Conservation (phyloP, 2,888 invertebrate genomes). For the Mamestra brassicae region DNA sequence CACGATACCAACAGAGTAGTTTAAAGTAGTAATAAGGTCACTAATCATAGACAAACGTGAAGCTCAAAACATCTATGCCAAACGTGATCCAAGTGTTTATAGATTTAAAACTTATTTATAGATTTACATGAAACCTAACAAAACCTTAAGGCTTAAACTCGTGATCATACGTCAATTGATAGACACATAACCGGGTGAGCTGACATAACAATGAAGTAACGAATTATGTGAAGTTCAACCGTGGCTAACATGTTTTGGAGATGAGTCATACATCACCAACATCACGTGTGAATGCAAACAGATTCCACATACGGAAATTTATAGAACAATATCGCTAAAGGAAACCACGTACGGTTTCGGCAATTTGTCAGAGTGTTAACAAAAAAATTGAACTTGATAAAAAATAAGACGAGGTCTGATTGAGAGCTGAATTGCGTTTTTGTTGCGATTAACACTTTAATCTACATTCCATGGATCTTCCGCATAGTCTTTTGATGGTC, state of each 20-base stretch:
- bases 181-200: constrained; percentile 28
- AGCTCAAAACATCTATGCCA: constrained; percentile 10
- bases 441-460: constrained; percentile 12
- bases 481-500: constrained; percentile 6
- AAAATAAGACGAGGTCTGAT: constrained; percentile 42
- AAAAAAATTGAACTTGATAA: constrained; percentile 43
- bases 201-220: constrained; percentile 59
- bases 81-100: constrained; percentile 22
- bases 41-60: background rate
- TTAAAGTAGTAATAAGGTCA: background rate
- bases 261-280: constrained; percentile 48
- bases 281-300: constrained; percentile 25
- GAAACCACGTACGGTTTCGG: constrained; percentile 18
- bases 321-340: constrained; percentile 36
- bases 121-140: constrained; percentile 27
- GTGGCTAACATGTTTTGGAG: constrained; percentile 45
- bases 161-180: constrained; percentile 42
- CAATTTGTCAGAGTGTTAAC: constrained; percentile 45
- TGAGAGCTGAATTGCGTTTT: constrained; percentile 27
- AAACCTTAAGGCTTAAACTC: constrained; percentile 26
- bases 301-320: constrained; percentile 54
- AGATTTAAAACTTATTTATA: constrained; percentile 14
- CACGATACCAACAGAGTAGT: background rate
- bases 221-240: constrained; percentile 51
- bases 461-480: constrained; percentile 14